A percentile compares a stretch with the other conserved stretches of the same genome.
These are phyloP conservation scores for Siderastrea radians DNA, from an alignment of 92 coral and sea anemone species.

Conservation along the genomic window DNA sequence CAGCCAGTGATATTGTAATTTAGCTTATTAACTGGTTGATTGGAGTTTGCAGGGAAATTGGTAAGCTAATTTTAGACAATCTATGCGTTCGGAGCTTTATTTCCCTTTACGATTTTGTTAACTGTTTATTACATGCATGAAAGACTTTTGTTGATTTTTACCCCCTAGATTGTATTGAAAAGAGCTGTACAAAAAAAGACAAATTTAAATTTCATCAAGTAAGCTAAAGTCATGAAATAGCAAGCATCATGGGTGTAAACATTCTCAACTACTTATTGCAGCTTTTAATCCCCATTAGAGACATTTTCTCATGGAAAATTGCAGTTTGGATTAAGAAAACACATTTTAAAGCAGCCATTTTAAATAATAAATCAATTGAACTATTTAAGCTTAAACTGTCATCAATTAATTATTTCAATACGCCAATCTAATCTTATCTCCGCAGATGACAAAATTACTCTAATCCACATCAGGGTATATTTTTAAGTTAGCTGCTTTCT, in stretches of 20 bases:
- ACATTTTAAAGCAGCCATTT: neutral
- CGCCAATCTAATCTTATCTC: neutral
- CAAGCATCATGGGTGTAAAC: neutral
- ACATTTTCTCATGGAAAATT: neutral
- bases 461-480: neutral
- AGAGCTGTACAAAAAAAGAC: neutral
- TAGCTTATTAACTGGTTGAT: slow-evolving; percentile 22
- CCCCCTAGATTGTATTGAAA: slow-evolving; percentile 41
- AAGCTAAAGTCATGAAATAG: slow-evolving; percentile 19
- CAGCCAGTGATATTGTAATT: neutral
- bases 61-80: slow-evolving; percentile 9
- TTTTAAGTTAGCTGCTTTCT: neutral
- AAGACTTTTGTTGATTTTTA: neutral
- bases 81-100: neutral
- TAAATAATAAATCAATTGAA: neutral
- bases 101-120: neutral
- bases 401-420: slow-evolving; percentile 6
- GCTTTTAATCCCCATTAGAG: neutral
- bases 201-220: neutral
- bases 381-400: slow-evolving; percentile 1
- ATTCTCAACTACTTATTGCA: neutral
- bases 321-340: neutral
- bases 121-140: slow-evolving; percentile 12
- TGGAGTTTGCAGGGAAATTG: neutral
- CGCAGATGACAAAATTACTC: slow-evolving; percentile 1